phyloP scores from a whole-genome alignment of 2,113 vertebrate species.

The Psilopsiagon aurifrons region DNA sequence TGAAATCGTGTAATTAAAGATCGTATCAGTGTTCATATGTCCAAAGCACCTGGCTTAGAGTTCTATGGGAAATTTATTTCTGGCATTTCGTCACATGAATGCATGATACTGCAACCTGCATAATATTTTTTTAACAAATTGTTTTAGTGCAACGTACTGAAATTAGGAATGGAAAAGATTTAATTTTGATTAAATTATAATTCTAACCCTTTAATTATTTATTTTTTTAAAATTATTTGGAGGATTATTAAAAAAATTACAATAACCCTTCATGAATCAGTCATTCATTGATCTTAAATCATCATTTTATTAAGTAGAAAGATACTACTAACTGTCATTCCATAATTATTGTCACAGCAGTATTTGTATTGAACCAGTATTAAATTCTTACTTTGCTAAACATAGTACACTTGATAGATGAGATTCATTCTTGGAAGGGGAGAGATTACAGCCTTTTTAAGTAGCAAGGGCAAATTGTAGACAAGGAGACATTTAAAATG shows the following conservation, averaged over 20 bases:
- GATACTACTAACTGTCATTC: not conserved
- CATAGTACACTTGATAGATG: not conserved
- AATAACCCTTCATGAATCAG: not conserved
- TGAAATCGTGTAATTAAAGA: conserved; percentile 44
- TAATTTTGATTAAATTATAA: not conserved
- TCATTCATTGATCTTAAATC: not conserved
- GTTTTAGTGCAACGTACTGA: not conserved
- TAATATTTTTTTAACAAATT: not conserved
- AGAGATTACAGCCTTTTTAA: not conserved
- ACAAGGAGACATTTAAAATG: not conserved
- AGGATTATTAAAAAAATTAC: not conserved
- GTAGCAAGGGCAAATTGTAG: not conserved
- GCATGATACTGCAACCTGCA: not conserved
- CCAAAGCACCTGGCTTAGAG: not conserved
- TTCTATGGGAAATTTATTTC: not conserved
- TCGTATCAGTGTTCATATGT: not conserved
- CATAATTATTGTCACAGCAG: not conserved
- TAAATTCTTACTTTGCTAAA: not conserved
- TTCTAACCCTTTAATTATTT: not conserved
- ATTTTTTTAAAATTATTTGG: not conserved
- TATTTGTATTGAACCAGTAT: not conserved
- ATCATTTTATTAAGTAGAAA: not conserved
- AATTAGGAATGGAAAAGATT: not conserved
- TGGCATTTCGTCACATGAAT: not conserved
- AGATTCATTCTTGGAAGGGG: not conserved